These are phyloP conservation scores for Agonopterix subpropinquella DNA, from an alignment of 2,888 invertebrate species.

Conservation along the genomic window DNA sequence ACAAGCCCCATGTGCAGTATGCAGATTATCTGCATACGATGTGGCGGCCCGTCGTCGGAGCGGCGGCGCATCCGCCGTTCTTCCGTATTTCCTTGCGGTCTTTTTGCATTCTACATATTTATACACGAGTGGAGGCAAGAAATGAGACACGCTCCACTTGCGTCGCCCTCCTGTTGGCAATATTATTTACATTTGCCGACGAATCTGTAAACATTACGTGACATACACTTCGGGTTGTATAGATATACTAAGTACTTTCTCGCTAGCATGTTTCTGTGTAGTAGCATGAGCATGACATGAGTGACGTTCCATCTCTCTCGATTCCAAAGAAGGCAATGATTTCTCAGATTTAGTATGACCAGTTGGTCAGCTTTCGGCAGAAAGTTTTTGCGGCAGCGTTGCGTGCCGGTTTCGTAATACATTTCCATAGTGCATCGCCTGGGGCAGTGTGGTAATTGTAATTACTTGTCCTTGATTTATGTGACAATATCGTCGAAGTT, in stretches of 20 bases:
- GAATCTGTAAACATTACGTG: conserved; percentile 14
- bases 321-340: conserved; percentile 53
- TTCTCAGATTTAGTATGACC: conserved; percentile 63
- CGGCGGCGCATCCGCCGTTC: conserved; percentile 37
- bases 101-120: conserved; percentile 53
- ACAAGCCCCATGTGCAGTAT: neutral
- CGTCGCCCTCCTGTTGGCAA: conserved; percentile 34
- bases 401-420: conserved; percentile 46
- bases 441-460: conserved; percentile 30
- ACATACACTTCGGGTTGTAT: conserved; percentile 17
- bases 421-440: conserved; percentile 11
- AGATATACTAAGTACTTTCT: conserved; percentile 25
- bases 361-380: conserved; percentile 58
- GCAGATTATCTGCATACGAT: conserved; percentile 8
- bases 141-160: conserved; percentile 58
- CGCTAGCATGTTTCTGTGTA: conserved; percentile 30
- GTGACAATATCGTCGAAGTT: conserved; percentile 22
- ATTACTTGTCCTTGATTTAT: conserved; percentile 32
- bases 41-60: conserved; percentile 10
- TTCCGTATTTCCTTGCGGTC: conserved; percentile 50
- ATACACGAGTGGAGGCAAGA: conserved; percentile 47
- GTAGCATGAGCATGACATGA: conserved; percentile 13
- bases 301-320: conserved; percentile 23
- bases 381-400: conserved; percentile 51
- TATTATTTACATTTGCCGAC: conserved; percentile 27